A percentile compares a stretch with the other conserved stretches of the same genome.
phyloP scores from a whole-genome alignment of 2,888 invertebrate genomes.

The Cerceris ruficornis region DNA sequence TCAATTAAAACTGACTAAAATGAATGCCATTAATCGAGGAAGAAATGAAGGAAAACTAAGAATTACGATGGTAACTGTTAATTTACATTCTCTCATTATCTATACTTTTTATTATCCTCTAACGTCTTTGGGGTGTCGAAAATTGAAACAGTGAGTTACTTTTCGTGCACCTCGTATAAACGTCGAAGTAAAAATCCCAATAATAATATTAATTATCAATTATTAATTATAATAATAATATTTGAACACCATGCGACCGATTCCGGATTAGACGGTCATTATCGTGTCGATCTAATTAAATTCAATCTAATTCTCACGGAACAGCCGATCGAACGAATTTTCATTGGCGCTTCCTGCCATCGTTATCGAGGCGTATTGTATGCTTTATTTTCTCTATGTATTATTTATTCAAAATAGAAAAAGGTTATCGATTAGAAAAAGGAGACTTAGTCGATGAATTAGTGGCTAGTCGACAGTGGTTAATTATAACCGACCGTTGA shows the following conservation, averaged over 20 bases:
- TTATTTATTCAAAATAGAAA: slow-evolving; percentile 47
- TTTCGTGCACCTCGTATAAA: slow-evolving; percentile 13
- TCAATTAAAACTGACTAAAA: too few relatives aligned
- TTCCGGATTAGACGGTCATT: too few relatives aligned
- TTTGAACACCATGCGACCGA: too few relatives aligned
- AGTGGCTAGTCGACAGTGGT: slow-evolving; percentile 13
- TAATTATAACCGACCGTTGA: slow-evolving; percentile 4
- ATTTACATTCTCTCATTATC: too few relatives aligned
- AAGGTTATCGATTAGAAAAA: slow-evolving; percentile 49
- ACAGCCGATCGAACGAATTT: slow-evolving; percentile 33
- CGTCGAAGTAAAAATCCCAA: background rate
- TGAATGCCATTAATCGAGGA: too few relatives aligned
- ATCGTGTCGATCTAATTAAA: too few relatives aligned
- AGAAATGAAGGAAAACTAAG: too few relatives aligned
- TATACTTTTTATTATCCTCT: too few relatives aligned
- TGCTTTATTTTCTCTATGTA: background rate
- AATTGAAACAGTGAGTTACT: slow-evolving; percentile 29
- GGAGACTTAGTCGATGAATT: slow-evolving; percentile 16
- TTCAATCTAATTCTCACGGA: background rate
- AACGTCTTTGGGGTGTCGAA: too few relatives aligned
- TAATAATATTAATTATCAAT: too few relatives aligned
- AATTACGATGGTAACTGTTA: too few relatives aligned
- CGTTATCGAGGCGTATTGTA: slow-evolving; percentile 23
- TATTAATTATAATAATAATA: background rate
- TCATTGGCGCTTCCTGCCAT: slow-evolving; percentile 20